A percentile compares a stretch with the other conserved stretches of the same genome.
Evolutionary conservation across 2,888 invertebrate species (phyloP).

Genomic region (Cerastis leucographa): DNA sequence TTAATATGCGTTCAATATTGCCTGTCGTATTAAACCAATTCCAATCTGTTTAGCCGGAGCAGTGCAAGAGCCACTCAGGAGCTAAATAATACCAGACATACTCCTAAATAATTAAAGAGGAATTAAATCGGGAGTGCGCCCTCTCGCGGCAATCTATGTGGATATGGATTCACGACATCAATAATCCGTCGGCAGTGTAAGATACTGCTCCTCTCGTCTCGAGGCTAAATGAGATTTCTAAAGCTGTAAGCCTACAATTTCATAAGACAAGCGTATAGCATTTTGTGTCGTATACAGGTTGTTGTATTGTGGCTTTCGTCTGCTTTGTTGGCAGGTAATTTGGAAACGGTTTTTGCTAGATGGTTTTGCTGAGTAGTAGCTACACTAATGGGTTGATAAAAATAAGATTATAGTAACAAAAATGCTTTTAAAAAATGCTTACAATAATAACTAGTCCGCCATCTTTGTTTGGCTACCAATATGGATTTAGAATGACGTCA

Average conservation of each 20-base stretch:
- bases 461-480: not conserved
- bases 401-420: not conserved
- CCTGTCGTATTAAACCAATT: constrained; percentile 53
- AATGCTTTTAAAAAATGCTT: not conserved
- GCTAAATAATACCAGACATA: constrained; percentile 63
- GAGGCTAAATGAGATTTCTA: constrained; percentile 69
- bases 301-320: constrained; percentile 18
- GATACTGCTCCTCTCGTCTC: constrained; percentile 54
- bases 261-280: constrained; percentile 31
- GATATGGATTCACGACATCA: constrained; percentile 69
- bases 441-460: not conserved
- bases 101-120: constrained; percentile 68
- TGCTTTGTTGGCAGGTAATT: constrained; percentile 12
- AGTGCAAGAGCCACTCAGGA: constrained; percentile 12
- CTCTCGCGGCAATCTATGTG: constrained; percentile 65
- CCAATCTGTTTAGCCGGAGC: constrained; percentile 47
- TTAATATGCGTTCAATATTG: constrained; percentile 53
- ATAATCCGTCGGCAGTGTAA: constrained; percentile 69
- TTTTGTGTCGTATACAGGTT: constrained; percentile 26
- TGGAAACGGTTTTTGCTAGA: not conserved
- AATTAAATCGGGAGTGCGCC: constrained; percentile 67
- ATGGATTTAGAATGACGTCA: not conserved
- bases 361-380: not conserved
- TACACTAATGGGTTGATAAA: not conserved
- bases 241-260: constrained; percentile 59